Base-by-base conservation (phyloP, 2,797 vertebrate species). In the Lutjanus campechanus region DNA sequence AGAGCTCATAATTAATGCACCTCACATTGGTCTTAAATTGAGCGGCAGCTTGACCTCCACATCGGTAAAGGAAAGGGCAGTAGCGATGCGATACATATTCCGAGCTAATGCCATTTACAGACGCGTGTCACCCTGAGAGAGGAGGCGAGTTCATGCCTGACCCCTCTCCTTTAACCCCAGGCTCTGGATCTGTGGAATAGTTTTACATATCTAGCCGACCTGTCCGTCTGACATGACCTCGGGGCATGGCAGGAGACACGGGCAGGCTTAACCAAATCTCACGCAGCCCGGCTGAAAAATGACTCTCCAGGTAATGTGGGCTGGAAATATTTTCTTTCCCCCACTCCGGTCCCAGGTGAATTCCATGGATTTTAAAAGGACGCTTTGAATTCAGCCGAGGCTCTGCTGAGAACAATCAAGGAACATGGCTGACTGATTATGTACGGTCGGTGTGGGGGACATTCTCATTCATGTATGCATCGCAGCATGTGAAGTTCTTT, bases 391-490 rank as follows among this genome's bases (percentile, higher is more conserved):
- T 93, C 93, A 85, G 86, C 47, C 11, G 78, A 73, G 85, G 82
- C 90, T 94, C 78, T 72, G 81, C 85, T 70, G 92, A 94, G 93
- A 93, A 95, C 94, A 95, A 95, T 95, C 94, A 93, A 76, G 83
- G 90, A 87, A 93, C 93, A 93, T 90, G 89, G 89, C 91, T 78
- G 83, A 85, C 84, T 94, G 94, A 96, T 95, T 95, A 93, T 95
- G 85, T 90, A 93, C 64, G 89, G 90, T 89, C 70, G 83, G 91
- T 82, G 90, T 89, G 90, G 86, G 85, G 86, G 86, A 92, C 88
- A 93, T 95, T 95, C 89, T 89, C 94, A 95, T 95, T 94, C 94
- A 95, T 95, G 91, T 94, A 93, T 94, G 93, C 92, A 85, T 88
- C 86, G 83, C 91, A 80, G 91, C 81, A 74, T 82, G 88, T 47